Evolutionary conservation across 2,113 vertebrate genomes (phyloP), one percentile per base, ranked within the genome.

Genomic region (Dermatemys mawii): DNA sequence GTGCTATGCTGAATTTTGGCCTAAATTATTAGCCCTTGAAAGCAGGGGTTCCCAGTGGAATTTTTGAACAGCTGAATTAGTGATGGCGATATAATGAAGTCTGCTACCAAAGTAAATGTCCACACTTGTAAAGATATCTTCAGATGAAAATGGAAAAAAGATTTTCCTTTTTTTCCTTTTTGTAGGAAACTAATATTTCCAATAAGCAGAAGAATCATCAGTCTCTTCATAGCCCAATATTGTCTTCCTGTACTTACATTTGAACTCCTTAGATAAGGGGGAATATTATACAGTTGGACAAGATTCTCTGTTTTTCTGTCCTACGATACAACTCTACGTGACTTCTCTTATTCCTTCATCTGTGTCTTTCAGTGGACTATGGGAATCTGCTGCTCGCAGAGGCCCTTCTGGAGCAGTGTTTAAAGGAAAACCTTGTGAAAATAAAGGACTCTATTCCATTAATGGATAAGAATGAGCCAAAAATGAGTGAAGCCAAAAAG

Each of bases 321-420:
- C 50, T 60, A 44, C 76, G 70, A 55, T 50, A 3, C 2, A 2
- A 35, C 29, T 29, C 9, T 81, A 54, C 90, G 12, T 3, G 2
- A 41, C 48, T 38, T 91, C 88, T 92, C 50, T 88, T 84, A 4
- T 83, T 95, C 83, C 2, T 90, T 89, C 78, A 2, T 90, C 12
- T 88, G 14, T 97, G 63, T 84, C 92, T 98, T 98, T 83, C 97
- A 99, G 99, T 99, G 97, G 99, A 99, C 96, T 98, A 99, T 1
- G 98, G 98, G 92, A 98, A 95, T 22, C 97, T 99, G 97, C 95
- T 99, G 92, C 97, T 99, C 94, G 99, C 99, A 0, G 99, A 99
- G 92, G 98, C 98, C 41, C 96, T 99, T 91, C 96, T 99, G 96
- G 99, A 99, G 95, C 98, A 99, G 83, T 99, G 98, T 95, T 96